Evolutionary conservation across 2,888 invertebrate genomes (phyloP), one percentile per base, ranked within the genome.

Genomic region (Ophraella communa): DNA sequence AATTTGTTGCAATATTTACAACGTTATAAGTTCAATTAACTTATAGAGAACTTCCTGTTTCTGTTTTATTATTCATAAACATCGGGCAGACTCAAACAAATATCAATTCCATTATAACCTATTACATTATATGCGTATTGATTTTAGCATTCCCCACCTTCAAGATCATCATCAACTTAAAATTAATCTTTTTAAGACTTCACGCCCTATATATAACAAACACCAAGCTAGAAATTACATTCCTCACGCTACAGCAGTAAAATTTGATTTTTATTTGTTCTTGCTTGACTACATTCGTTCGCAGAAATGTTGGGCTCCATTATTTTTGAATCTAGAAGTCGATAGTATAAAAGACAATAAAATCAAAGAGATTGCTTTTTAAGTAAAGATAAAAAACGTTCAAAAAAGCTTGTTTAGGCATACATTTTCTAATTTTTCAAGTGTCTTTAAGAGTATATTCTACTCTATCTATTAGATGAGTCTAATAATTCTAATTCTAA

Each of bases 261-360:
- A n/a, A 18, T 52, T 30, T 52, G 30, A 52, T 52, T 52, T 18
- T 18, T 24, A 52, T 52, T 27, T 52, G 33, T 52, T 52, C 33
- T 33, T 33, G 33, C 14, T 17, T 14, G 5, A 18, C 30, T 17
- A 18, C 30, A 17, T 52, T 33, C 11, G 2, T 33, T 52, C 30
- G 33, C 27, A 52, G 52, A 52, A 52, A 52, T 52, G 30, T 52
- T 8, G 11, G 4, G 23, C 11, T 49, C n/a, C 11, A 45, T 23
- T 17, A 49, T 49, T 49, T 49, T n/a, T 11, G 14, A 21, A 11
- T 4, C 45, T 10, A 47, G 4, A 47, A n/a, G n/a, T n/a, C n/a
- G n/a, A n/a, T n/a, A n/a, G n/a, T n/a, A n/a, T n/a, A n/a, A n/a
- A n/a, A n/a, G n/a, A n/a, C n/a, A n/a, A n/a, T n/a, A n/a, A n/a